phyloP scores from a whole-genome alignment of 2,113 vertebrate species.

The Aegypius monachus region DNA sequence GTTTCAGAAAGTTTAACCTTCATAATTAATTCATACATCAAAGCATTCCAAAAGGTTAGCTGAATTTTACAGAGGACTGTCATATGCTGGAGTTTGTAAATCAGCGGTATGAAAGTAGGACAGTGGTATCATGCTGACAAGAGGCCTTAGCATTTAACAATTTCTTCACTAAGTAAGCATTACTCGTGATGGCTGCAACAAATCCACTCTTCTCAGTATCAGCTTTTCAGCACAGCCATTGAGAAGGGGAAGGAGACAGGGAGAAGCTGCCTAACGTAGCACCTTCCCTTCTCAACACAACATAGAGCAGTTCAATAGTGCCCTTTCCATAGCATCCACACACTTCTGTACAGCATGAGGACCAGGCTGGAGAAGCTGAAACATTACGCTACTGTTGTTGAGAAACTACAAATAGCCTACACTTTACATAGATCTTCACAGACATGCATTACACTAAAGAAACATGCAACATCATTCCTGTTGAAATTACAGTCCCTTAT shows the following conservation, averaged over 20 bases:
- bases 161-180: background rate
- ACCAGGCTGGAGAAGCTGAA: background rate
- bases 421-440: background rate
- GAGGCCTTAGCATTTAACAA: background rate
- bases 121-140: background rate
- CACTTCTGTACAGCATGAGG: fast-evolving
- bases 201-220: background rate
- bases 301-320: fast-evolving
- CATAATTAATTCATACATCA: background rate
- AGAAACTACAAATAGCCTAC: fast-evolving
- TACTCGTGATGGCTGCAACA: background rate
- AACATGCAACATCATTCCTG: background rate
- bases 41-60: background rate
- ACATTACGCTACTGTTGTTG: background rate
- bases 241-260: background rate
- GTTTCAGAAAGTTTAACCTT: background rate
- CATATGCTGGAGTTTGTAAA: background rate
- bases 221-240: background rate
- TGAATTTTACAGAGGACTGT: background rate
- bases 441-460: fast-evolving
- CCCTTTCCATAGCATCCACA: background rate
- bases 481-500: background rate
- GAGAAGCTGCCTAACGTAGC: background rate
- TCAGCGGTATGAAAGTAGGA: background rate
- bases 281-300: no score